Percentiles rank a stretch among this genome's conserved stretches.
Evolutionary conservation across 2,888 invertebrate genomes (phyloP).

Genomic region (Tromatobia lineatoria): DNA sequence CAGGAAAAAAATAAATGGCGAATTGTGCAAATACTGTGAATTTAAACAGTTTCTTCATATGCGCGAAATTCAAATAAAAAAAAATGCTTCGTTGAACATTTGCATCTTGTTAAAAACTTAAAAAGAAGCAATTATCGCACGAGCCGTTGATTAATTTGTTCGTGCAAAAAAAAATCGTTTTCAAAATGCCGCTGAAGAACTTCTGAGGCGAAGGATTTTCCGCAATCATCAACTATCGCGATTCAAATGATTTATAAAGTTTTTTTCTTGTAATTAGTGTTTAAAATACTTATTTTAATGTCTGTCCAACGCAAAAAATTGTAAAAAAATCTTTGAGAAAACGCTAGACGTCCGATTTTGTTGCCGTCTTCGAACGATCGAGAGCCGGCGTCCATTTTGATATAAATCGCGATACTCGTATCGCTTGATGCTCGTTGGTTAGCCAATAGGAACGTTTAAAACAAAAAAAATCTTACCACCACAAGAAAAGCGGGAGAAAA

Average conservation of each 20-base stretch:
- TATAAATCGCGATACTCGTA: constrained; percentile 13
- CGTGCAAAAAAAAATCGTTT: neutral
- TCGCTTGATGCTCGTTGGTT: constrained; percentile 13
- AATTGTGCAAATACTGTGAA: neutral
- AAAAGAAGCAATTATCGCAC: neutral
- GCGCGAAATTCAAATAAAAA: neutral
- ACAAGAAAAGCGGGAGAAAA: constrained; percentile 8
- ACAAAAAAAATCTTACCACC: constrained; percentile 52
- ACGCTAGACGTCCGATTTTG: neutral
- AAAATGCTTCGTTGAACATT: no score
- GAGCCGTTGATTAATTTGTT: neutral
- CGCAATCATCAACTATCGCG: neutral
- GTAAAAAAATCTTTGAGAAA: neutral
- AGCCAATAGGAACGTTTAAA: constrained; percentile 6
- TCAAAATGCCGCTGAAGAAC: neutral
- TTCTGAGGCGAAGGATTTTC: neutral
- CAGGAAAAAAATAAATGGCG: neutral
- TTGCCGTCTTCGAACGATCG: neutral
- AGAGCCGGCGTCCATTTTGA: constrained; percentile 48
- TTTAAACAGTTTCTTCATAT: neutral
- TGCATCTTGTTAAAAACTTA: neutral
- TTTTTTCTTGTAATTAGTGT: neutral
- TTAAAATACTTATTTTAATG: neutral
- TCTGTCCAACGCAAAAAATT: neutral
- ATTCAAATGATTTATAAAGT: neutral